These are phyloP conservation scores for Netelia fuscicornis DNA, from an alignment of 2,888 invertebrate species.

Conservation along the genomic window DNA sequence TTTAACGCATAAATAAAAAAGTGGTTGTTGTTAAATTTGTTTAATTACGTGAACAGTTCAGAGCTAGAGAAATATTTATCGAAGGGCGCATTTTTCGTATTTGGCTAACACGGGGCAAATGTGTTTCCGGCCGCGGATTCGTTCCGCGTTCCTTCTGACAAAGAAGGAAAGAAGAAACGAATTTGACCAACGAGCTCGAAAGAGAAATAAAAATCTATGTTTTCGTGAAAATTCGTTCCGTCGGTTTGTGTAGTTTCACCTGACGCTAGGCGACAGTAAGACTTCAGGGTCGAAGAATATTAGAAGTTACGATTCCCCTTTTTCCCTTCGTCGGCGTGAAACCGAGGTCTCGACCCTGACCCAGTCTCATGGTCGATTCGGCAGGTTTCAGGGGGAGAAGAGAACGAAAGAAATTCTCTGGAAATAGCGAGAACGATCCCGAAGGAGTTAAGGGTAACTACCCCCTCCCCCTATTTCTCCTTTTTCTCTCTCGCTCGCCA, in stretches of 20 bases:
- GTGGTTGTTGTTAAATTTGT: too few relatives aligned
- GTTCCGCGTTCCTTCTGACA: constrained; percentile 64
- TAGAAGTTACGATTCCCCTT: constrained; percentile 62
- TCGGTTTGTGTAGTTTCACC: constrained; percentile 38
- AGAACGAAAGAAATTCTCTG: constrained; percentile 34
- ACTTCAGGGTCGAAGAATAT: constrained; percentile 16
- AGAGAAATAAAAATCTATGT: constrained; percentile 54
- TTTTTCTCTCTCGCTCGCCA: background rate
- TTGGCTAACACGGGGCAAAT: constrained; percentile 59
- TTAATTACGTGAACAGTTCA: background rate
- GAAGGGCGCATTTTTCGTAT: constrained; percentile 29
- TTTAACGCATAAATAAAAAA: too few relatives aligned
- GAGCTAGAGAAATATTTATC: background rate
- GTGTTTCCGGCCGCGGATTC: constrained; percentile 69
- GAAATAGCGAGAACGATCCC: constrained; percentile 23
- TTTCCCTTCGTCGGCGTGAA: constrained; percentile 64
- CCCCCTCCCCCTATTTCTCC: background rate
- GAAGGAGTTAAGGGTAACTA: constrained; percentile 56
- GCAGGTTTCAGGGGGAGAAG: constrained; percentile 43
- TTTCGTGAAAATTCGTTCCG: constrained; percentile 69
- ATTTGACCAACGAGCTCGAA: constrained; percentile 1
- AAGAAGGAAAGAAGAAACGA: constrained; percentile 57
- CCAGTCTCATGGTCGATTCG: constrained; percentile 66
- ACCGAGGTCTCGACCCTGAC: constrained; percentile 74
- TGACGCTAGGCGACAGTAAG: constrained; percentile 19